Evolutionary conservation across 1,140 invertebrate species (phyloP), one percentile per base, ranked within the genome.

Genomic region (Bombus turneri): DNA sequence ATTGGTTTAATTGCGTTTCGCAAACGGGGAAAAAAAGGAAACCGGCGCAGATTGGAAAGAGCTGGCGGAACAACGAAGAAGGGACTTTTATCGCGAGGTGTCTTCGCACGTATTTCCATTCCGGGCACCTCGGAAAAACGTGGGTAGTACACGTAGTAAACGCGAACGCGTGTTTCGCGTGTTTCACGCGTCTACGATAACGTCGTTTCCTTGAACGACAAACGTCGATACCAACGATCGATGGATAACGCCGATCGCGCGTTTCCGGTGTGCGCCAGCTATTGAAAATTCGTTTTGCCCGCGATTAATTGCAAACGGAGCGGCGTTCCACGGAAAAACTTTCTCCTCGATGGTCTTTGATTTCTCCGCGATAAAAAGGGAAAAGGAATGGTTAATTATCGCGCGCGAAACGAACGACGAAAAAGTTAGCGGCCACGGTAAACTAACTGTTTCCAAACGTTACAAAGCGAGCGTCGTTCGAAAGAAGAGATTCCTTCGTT

Each of bases 1-100:
- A 95, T 95, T 95, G 94, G 92, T 93, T 95, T 95, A 95, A 95
- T 95, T 95, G 92, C 91, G 86, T 92, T 91, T 92, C 90, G 87
- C 87, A 88, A 90, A 92, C 87, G 76, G 75, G 75, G 71, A 68
- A 78, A 66, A 62, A 15, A 57, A 76, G 62, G 41, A 64, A 78
- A 85, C 83, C 80, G 81, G 28, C 66, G 41, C 28, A n/a, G 85
- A 76, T 83, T 84, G 62, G 83, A 85, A 80, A 85, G 66, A 85
- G 41, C 68, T 80, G 57, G 68, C 57, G 75, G 75, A 79, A 79
- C 75, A 83, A 78, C 34, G 53, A 15, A 39, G 64, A 76, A 68
- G 66, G 43, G 82, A 72, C 66, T 69, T 57, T 88, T 80, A 47
- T 81, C 34, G 83, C 34, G 53, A 76, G 64, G 78, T 82, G 71